phyloP scores from a whole-genome alignment of 2,113 vertebrate species.

The Mionectes macconnelli region DNA sequence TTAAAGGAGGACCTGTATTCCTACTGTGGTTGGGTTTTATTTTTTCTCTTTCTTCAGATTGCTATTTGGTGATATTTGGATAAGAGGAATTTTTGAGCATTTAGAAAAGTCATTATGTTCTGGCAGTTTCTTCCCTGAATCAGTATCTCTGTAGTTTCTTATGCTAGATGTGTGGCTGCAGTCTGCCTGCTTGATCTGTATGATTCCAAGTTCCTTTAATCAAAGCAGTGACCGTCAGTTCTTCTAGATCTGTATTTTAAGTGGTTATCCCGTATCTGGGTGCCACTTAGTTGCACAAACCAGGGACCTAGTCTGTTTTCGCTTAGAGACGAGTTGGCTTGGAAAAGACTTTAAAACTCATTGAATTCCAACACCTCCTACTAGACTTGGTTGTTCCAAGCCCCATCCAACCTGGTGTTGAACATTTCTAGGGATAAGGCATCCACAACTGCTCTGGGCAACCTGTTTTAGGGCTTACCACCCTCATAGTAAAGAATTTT shows the following conservation, averaged over 20 bases:
- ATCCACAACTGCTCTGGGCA: neutral
- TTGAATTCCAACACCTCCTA: neutral
- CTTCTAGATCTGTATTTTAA: neutral
- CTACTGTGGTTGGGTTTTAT: neutral
- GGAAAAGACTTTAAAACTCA: neutral
- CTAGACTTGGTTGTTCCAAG: neutral
- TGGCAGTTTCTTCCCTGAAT: neutral
- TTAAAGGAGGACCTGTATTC: neutral
- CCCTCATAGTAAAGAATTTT: neutral
- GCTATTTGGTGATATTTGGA: neutral
- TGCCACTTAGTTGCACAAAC: neutral
- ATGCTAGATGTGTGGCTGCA: neutral
- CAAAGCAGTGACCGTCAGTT: neutral
- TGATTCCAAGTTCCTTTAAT: neutral
- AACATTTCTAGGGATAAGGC: neutral
- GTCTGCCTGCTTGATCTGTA: neutral
- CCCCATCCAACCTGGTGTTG: neutral
- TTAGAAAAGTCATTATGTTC: neutral
- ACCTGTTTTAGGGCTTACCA: neutral
- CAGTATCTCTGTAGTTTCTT: neutral
- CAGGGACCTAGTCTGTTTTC: neutral
- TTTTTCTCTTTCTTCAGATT: neutral
- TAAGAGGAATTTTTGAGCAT: neutral
- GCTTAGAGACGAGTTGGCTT: neutral
- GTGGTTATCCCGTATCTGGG: neutral